Evolutionary conservation across 2,113 vertebrate genomes (phyloP).

Genomic region (Vidua chalybeata): DNA sequence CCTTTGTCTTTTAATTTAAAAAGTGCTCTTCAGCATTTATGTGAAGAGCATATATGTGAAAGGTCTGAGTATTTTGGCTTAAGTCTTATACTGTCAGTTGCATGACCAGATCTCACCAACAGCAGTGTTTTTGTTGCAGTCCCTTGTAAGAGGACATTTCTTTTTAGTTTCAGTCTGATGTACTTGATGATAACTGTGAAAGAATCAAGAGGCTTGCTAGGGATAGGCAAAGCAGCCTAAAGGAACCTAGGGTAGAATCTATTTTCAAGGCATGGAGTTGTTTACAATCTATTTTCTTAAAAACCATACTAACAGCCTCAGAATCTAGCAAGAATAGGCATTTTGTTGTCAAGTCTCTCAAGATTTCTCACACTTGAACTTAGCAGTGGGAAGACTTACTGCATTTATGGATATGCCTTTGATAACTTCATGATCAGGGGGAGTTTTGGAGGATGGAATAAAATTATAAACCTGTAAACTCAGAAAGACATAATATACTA

Average conservation of each 20-base stretch:
- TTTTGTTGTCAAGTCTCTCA: slow-evolving; percentile 45
- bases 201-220: not conserved
- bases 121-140: not conserved
- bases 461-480: slow-evolving; percentile 47
- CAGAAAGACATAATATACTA: slow-evolving; percentile 12
- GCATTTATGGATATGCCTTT: not conserved
- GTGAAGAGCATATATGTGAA: not conserved
- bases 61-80: not conserved
- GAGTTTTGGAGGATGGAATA: slow-evolving; percentile 1
- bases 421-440: not conserved
- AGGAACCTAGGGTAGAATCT: not conserved
- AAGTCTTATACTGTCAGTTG: not conserved
- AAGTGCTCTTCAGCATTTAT: not conserved
- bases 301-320: not conserved
- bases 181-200: not conserved
- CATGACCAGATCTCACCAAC: not conserved
- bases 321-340: slow-evolving; percentile 25
- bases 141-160: not conserved
- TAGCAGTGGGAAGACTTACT: slow-evolving; percentile 1
- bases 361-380: slow-evolving; percentile 9
- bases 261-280: not conserved
- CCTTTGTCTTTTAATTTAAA: not conserved
- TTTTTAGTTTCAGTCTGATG: not conserved
- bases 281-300: not conserved
- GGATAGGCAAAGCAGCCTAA: not conserved